phyloP scores from a whole-genome alignment of 2,888 invertebrate species.

The Platycnemis pennipes region DNA sequence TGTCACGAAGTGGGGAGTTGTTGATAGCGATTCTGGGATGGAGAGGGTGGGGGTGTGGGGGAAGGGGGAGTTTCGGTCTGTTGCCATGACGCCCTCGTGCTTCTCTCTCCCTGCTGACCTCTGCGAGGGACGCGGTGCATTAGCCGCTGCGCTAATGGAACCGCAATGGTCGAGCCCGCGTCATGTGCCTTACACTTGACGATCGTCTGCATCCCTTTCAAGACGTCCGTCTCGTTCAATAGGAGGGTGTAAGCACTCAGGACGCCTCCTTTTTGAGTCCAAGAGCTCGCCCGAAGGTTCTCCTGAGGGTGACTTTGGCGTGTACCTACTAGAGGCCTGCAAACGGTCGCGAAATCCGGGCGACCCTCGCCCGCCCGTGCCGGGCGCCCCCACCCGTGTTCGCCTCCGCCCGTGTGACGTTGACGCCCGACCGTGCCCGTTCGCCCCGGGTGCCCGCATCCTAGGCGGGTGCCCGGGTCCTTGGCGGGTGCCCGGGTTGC shows the following conservation, averaged over 20 bases:
- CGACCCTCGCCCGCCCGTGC: too few relatives aligned
- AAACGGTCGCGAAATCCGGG: too few relatives aligned
- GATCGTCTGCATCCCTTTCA: not conserved
- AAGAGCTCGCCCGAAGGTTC: constrained; percentile 34
- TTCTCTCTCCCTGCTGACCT: not conserved
- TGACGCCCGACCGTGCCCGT: too few relatives aligned
- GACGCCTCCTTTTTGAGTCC: too few relatives aligned
- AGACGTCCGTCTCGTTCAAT: not conserved
- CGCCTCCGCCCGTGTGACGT: too few relatives aligned
- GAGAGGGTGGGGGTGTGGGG: not conserved
- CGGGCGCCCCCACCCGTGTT: too few relatives aligned
- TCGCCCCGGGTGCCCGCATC: too few relatives aligned
- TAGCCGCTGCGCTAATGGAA: constrained; percentile 4
- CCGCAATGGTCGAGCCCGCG: not conserved
- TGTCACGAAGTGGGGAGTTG: not conserved
- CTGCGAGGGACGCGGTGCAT: constrained; percentile 42
- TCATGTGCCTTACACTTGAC: constrained; percentile 4
- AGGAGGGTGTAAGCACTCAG: too few relatives aligned
- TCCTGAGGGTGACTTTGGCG: constrained; percentile 1
- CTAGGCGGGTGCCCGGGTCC: too few relatives aligned
- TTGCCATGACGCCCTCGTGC: not conserved
- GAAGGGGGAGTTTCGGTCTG: not conserved
- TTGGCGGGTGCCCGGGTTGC: too few relatives aligned
- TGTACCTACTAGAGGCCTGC: too few relatives aligned
- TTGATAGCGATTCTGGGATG: not conserved